Percentiles rank a stretch among this genome's conserved stretches.
Evolutionary conservation across 2,888 invertebrate genomes (phyloP).

Genomic region (Plagodis dolabraria): DNA sequence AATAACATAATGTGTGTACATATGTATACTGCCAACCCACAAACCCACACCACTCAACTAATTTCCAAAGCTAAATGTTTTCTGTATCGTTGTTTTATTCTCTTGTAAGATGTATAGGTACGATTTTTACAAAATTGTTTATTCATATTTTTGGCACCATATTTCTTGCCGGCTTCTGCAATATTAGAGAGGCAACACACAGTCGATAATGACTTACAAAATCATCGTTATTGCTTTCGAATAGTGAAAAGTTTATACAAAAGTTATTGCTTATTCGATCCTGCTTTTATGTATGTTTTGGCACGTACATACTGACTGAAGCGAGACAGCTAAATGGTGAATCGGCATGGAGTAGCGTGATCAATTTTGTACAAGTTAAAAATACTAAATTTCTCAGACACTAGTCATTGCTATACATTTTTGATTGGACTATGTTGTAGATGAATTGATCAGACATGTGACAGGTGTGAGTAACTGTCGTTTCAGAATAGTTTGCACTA

Average conservation of each 20-base stretch:
- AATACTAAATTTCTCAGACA: no score
- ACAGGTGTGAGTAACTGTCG: not conserved
- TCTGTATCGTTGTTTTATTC: no score
- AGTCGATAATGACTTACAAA: constrained; percentile 3
- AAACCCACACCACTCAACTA: no score
- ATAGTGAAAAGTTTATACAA: constrained; percentile 16
- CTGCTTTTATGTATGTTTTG: constrained; percentile 53
- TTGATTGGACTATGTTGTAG: no score
- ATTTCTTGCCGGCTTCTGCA: not conserved
- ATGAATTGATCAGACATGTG: no score
- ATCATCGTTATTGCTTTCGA: constrained; percentile 55
- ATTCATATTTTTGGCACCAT: not conserved
- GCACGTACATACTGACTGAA: constrained; percentile 64
- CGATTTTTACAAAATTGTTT: no score
- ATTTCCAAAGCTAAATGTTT: no score
- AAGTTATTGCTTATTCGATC: constrained; percentile 66
- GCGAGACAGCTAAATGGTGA: constrained; percentile 32
- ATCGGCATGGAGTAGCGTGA: not conserved
- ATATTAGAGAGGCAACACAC: constrained; percentile 6
- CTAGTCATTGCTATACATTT: no score
- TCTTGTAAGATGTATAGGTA: no score
- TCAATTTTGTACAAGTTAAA: not conserved
- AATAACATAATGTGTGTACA: not conserved
- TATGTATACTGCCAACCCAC: no score
- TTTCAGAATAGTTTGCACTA: not conserved